phyloP scores from a whole-genome alignment of 2,797 vertebrate genomes.

The Coendou prehensilis region DNA sequence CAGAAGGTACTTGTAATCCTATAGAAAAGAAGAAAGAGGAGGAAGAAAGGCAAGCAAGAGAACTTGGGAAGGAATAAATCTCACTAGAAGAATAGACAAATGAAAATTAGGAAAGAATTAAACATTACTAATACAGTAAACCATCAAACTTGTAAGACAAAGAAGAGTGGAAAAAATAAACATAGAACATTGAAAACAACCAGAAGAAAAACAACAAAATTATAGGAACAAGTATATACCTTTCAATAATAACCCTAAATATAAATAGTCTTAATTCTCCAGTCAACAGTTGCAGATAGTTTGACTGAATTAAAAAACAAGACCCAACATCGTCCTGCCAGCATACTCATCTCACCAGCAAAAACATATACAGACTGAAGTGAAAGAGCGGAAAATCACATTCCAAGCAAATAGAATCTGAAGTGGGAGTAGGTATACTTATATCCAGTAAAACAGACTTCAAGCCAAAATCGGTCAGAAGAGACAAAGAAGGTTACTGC shows the following conservation, averaged over 20 bases:
- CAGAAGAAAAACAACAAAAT: not conserved
- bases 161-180: not conserved
- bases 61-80: not conserved
- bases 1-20: not conserved
- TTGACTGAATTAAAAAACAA: not conserved
- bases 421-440: no score
- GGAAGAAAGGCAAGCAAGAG: not conserved
- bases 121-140: not conserved
- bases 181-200: not conserved
- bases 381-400: not conserved
- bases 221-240: not conserved
- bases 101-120: not conserved
- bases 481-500: not conserved
- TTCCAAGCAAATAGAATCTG: not conserved
- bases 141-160: not conserved
- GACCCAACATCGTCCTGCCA: not conserved
- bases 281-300: not conserved
- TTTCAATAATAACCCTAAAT: not conserved
- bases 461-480: not conserved
- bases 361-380: not conserved
- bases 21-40: not conserved
- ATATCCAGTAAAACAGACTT: not conserved
- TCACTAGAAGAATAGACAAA: not conserved
- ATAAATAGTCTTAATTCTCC: not conserved
- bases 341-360: not conserved